Evolutionary conservation across 2,113 vertebrate species (phyloP), one percentile per base, ranked within the genome.

Genomic region (Hirundichthys speculiger): DNA sequence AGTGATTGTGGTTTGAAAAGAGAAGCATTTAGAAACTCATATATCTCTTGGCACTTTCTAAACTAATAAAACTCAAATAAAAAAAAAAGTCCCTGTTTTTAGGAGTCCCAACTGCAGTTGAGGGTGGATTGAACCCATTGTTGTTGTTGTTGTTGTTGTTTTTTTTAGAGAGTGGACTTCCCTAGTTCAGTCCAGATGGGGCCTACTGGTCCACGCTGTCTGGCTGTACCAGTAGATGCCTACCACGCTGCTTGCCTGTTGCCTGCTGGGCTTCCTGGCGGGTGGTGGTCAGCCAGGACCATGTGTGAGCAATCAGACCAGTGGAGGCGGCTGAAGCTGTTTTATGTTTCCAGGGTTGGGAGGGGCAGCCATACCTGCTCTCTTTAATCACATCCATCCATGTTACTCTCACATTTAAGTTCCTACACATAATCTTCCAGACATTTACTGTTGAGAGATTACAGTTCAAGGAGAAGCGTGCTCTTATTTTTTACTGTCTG

Each of bases 291-390:
- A 68, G 62, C 64, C 75, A 70, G 54, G 52, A 85, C 69, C 80
- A 84, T 85, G 74, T 87, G 88, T 84, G 86, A 86, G 82, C 84
- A 87, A 86, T 90, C 75, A 66, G 69, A 53, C 12, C 21, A 47
- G 38, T 18, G 0, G 3, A 53, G 48, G 22, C 40, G 45, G 62
- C 55, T 19, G 50, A 39, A 34, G 64, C 54, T 67, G 48, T 45
- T 73, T 55, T 67, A 64, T 56, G 61, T 70, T 50, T 71, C 46
- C 3, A 10, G 30, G 42, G 42, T 13, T 40, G 19, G 59, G 30
- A 50, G 51, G 46, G 48, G 60, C 18, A 64, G 19, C 61, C 50
- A 38, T 87, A 77, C 75, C 77, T 86, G 65, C 68, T 75, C 45
- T 64, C 54, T 74, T 72, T 82, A 80, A 89, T 86, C 54, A 83